Conservation (phyloP, 1,140 invertebrate species). For the Phortica variegata region DNA sequence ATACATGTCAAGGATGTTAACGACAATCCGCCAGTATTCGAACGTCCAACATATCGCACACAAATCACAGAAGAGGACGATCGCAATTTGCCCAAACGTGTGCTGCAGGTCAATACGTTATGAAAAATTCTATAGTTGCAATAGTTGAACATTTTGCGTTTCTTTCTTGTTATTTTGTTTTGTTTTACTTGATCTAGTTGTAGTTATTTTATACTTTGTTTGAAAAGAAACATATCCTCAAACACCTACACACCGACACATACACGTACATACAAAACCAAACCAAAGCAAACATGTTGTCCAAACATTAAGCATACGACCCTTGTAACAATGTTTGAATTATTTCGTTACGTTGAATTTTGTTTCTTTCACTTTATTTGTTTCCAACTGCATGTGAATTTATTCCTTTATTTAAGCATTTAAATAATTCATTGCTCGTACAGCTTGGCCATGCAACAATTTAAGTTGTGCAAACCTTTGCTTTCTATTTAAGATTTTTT, state of each 20-base stretch:
- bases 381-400: too few relatives aligned
- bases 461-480: too few relatives aligned
- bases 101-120: slow-evolving; percentile 83
- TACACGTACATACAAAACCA: background rate
- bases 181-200: slow-evolving; percentile 12
- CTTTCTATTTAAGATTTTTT: too few relatives aligned
- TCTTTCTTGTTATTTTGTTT: slow-evolving; percentile 22
- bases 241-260: background rate
- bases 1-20: slow-evolving; percentile 96
- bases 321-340: too few relatives aligned
- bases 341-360: too few relatives aligned
- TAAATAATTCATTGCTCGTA: too few relatives aligned
- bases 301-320: background rate
- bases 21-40: slow-evolving; percentile 82
- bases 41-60: slow-evolving; percentile 89
- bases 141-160: slow-evolving; percentile 13
- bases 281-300: too few relatives aligned
- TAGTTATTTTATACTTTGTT: background rate
- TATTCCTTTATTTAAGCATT: too few relatives aligned
- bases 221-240: too few relatives aligned
- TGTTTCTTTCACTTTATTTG: too few relatives aligned
- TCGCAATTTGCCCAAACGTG: slow-evolving; percentile 88
- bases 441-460: too few relatives aligned
- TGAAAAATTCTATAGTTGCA: slow-evolving; percentile 12
- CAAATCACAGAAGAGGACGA: slow-evolving; percentile 96